These are phyloP conservation scores for Parnassius glacialis DNA, from an alignment of 2,888 invertebrate species.

Conservation along the genomic window DNA sequence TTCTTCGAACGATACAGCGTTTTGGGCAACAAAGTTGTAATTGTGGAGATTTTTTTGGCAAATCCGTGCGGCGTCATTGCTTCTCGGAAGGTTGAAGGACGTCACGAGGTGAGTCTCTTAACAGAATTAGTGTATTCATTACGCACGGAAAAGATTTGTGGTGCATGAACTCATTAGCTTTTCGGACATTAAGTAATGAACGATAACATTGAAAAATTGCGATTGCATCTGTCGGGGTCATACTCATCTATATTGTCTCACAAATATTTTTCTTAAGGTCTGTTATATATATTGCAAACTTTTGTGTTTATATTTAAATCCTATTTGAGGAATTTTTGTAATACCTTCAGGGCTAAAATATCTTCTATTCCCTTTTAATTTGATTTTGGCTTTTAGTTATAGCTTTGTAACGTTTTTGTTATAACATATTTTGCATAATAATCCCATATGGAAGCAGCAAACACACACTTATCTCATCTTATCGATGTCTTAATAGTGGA, in stretches of 20 bases:
- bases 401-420: too few species aligned
- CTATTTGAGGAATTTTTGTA: constrained; percentile 3
- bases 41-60: constrained; percentile 48
- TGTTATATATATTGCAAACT: constrained; percentile 4
- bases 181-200: constrained; percentile 39
- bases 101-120: constrained; percentile 48
- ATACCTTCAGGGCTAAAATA: constrained; percentile 16
- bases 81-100: constrained; percentile 68
- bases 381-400: neutral
- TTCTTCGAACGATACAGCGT: constrained; percentile 47
- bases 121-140: constrained; percentile 58
- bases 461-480: too few species aligned
- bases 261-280: constrained; percentile 1
- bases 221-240: constrained; percentile 44
- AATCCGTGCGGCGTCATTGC: constrained; percentile 49
- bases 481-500: too few species aligned
- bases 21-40: constrained; percentile 60
- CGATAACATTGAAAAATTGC: constrained; percentile 55
- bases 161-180: constrained; percentile 57
- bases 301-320: constrained; percentile 8
- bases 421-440: too few species aligned
- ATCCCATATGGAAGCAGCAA: too few species aligned
- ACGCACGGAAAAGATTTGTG: constrained; percentile 47
- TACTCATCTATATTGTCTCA: constrained; percentile 43
- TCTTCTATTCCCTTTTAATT: constrained; percentile 6